phyloP scores from a whole-genome alignment of 2,888 invertebrate genomes.

The Cosmopolites sordidus region DNA sequence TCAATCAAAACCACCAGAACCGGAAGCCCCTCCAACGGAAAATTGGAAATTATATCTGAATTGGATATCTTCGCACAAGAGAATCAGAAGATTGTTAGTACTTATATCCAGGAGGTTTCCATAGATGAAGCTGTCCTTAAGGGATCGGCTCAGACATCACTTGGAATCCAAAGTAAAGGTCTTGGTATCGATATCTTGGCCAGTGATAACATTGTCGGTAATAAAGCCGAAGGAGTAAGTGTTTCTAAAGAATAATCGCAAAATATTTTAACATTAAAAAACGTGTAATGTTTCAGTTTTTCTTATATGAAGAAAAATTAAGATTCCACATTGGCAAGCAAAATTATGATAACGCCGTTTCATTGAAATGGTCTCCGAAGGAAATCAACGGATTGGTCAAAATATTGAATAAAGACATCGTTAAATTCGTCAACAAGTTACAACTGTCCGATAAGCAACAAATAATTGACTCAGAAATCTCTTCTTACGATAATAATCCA shows the following conservation, averaged over 20 bases:
- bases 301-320: conserved; percentile 28
- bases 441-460: conserved; percentile 52
- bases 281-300: conserved; percentile 8
- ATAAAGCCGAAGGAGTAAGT: too few species aligned
- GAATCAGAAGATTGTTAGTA: conserved; percentile 53
- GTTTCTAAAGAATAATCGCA: too few species aligned
- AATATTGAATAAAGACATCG: conserved; percentile 51
- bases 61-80: conserved; percentile 59
- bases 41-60: conserved; percentile 46
- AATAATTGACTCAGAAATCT: conserved; percentile 51
- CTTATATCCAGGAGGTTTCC: conserved; percentile 35
- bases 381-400: conserved; percentile 39
- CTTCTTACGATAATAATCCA: conserved; percentile 53
- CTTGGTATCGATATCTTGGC: conserved; percentile 36
- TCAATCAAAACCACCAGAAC: conserved; percentile 27
- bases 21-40: conserved; percentile 44
- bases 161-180: conserved; percentile 49
- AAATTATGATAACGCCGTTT: conserved; percentile 34
- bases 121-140: conserved; percentile 9
- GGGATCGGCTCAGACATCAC: conserved; percentile 2
- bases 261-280: too few species aligned
- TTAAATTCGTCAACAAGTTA: conserved; percentile 52
- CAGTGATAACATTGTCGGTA: neutral
- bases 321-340: conserved; percentile 33
- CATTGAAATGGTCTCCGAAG: conserved; percentile 31